Evolutionary conservation across 2,113 vertebrate genomes (phyloP), one percentile per base, ranked within the genome.

Genomic region (Nothobranchius kuhntae): DNA sequence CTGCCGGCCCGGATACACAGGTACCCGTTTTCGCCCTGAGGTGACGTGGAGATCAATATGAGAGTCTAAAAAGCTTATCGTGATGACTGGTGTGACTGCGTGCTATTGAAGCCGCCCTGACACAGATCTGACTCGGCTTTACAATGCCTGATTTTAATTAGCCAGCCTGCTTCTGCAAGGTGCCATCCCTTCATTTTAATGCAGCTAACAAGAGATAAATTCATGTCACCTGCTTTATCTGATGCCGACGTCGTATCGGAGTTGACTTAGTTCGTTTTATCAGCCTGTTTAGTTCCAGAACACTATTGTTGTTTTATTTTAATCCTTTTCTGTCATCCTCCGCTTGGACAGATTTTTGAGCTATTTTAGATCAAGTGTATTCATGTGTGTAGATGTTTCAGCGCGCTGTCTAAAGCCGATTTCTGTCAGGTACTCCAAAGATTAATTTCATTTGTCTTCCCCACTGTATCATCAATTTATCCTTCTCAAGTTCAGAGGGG

Each of bases 361-460:
- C 78, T 78, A 80, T 86, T 86, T 78, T 78, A 69, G 36, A 64
- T 64, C 47, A 64, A 42, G 52, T 62, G 53, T 58, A 50, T 61
- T 21, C 50, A 56, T 45, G 55, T 42, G 51, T 17, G 48, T 50
- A 7, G 45, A 56, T 51, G 54, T 57, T 36, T 65, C 60, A 46
- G 74, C 6, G 61, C 79, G 38, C 6, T 40, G 4, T 40, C 38
- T 40, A 80, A 88, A 87, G 80, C 82, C 71, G 51, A 91, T 85
- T 90, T 78, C 76, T 89, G 89, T 93, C 91, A 91, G 84, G 69
- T 81, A 64, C 54, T 36, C 75, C 77, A 75, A 92, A 92, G 91
- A 93, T 93, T 92, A 93, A 93, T 94, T 92, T 90, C 86, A 90
- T 91, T 93, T 92, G 91, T 91, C 91, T 91, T 87, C 87, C 65